Evolutionary conservation across 2,113 vertebrate species (phyloP).

Genomic region (Oncorhynchus keta): DNA sequence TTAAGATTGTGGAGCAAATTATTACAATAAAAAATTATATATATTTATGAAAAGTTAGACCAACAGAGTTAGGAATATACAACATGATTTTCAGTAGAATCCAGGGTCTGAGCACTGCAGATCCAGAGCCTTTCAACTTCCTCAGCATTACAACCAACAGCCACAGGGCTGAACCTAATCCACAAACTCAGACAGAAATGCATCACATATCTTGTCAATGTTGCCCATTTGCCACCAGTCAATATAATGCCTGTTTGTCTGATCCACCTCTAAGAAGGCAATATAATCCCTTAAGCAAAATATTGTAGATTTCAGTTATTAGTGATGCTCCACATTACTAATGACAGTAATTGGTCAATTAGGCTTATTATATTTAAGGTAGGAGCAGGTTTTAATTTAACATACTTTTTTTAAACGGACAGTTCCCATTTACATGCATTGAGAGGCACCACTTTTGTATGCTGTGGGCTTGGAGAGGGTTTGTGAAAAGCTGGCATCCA

Average conservation of each 20-base stretch:
- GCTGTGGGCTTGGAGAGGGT: constrained; percentile 58
- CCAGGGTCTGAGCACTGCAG: too few species aligned
- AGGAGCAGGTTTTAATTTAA: constrained; percentile 70
- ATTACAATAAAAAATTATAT: too few species aligned
- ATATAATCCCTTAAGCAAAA: too few species aligned
- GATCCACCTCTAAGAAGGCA: constrained; percentile 50
- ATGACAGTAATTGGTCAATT: constrained; percentile 61
- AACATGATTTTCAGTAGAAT: too few species aligned
- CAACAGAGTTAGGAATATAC: too few species aligned
- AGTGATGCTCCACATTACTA: constrained; percentile 49
- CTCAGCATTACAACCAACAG: too few species aligned
- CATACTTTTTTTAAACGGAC: constrained; percentile 26
- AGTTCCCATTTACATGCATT: constrained; percentile 68
- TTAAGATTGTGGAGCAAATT: too few species aligned
- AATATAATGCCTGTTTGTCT: too few species aligned
- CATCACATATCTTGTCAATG: too few species aligned
- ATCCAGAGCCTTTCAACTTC: constrained; percentile 61
- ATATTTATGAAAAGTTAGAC: not conserved
- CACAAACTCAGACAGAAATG: too few species aligned
- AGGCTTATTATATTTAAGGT: constrained; percentile 71
- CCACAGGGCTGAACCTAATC: too few species aligned
- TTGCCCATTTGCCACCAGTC: too few species aligned
- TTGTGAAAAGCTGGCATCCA: constrained; percentile 55
- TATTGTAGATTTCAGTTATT: not conserved
- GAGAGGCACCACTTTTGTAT: constrained; percentile 68